Evolutionary conservation across 2,888 invertebrate species (phyloP).

Genomic region (Diarsia brunnea): DNA sequence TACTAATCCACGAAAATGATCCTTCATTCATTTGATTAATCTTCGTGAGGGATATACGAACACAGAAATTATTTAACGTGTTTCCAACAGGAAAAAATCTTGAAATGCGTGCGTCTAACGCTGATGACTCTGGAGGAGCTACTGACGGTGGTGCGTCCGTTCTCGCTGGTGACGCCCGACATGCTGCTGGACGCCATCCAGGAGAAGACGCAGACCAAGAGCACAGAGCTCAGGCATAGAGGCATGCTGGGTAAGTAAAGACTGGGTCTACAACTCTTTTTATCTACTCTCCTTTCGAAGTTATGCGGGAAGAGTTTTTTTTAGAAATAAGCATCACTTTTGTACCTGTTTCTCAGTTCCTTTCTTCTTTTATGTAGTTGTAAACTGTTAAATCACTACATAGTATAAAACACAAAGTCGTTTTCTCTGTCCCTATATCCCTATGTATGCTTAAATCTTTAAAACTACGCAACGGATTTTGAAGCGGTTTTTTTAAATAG

Average conservation of each 20-base stretch:
- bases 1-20: neutral
- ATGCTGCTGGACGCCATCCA: slow-evolving; percentile 98
- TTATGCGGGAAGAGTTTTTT: no score
- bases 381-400: no score
- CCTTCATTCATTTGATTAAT: neutral
- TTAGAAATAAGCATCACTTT: no score
- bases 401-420: no score
- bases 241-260: slow-evolving; percentile 93
- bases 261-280: no score
- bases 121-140: slow-evolving; percentile 97
- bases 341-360: no score
- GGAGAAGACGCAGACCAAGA: slow-evolving; percentile 94
- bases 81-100: slow-evolving; percentile 85
- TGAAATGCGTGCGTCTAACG: slow-evolving; percentile 94
- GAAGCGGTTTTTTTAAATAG: no score
- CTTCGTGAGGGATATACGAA: neutral
- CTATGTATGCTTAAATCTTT: no score
- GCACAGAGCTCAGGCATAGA: slow-evolving; percentile 95
- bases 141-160: slow-evolving; percentile 96
- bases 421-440: no score
- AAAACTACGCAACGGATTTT: no score
- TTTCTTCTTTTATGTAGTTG: no score
- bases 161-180: slow-evolving; percentile 96
- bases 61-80: neutral
- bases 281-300: no score